Conservation (phyloP, 35 echinoderm and acorn worm genomes). For the Lytechinus variegatus region DNA sequence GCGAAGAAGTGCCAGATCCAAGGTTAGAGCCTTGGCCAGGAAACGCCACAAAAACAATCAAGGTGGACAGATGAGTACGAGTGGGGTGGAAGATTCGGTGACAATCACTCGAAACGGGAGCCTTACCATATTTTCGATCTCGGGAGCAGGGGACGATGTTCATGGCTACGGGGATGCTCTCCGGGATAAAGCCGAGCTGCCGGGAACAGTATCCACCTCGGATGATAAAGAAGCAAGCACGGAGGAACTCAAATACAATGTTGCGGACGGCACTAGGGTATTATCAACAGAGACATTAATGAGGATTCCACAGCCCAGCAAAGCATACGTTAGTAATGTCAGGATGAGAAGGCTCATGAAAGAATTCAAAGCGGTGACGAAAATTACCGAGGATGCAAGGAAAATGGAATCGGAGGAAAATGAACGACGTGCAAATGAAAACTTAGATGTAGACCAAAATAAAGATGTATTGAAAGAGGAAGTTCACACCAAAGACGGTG, state of each 20-base stretch:
- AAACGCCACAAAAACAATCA: conserved; percentile 41
- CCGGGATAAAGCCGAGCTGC: conserved; percentile 24
- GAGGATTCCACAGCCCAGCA: conserved; percentile 58
- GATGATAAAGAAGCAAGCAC: background rate
- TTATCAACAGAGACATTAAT: background rate
- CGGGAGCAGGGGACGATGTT: background rate
- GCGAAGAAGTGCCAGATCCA: conserved; percentile 21
- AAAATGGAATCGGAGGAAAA: background rate
- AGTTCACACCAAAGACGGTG: background rate
- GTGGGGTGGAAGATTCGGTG: conserved; percentile 17
- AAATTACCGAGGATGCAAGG: background rate
- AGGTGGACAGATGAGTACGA: background rate
- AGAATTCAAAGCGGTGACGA: conserved; percentile 46
- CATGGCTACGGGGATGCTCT: background rate
- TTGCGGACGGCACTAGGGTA: background rate
- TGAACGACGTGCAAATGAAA: background rate
- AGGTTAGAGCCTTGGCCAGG: conserved; percentile 19
- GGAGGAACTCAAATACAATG: background rate
- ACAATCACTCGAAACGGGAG: conserved; percentile 45
- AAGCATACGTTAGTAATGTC: conserved; percentile 54
- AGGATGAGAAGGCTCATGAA: conserved; percentile 63
- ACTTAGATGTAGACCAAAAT: background rate
- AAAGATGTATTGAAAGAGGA: background rate
- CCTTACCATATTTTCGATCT: conserved; percentile 16
- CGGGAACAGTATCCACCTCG: background rate